Conservation (phyloP, 2,113 vertebrate species). For the Bos javanicus region DNA sequence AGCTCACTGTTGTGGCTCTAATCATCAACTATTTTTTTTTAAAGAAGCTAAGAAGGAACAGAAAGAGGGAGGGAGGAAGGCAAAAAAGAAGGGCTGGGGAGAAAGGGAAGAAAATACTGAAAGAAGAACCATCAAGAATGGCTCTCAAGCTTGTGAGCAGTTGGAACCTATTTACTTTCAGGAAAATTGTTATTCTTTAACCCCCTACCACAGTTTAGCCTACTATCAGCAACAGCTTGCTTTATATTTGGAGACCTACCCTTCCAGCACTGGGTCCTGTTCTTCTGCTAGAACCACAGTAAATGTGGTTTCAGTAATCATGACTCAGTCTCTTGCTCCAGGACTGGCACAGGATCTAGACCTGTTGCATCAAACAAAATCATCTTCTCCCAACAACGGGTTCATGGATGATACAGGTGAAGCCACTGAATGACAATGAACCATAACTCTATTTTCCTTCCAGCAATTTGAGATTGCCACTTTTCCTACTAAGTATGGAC, state of each 20-base stretch:
- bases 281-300: background rate
- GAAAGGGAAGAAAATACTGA: background rate
- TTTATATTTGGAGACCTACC: background rate
- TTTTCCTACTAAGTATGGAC: background rate
- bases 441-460: background rate
- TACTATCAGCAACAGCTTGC: background rate
- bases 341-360: background rate
- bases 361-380: background rate
- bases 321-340: background rate
- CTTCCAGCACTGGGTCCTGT: background rate
- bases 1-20: background rate
- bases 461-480: background rate
- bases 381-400: background rate
- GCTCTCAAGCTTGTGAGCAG: background rate
- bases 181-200: background rate
- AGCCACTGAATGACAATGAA: background rate
- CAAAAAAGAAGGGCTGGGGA: background rate
- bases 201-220: background rate
- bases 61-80: background rate
- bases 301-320: background rate
- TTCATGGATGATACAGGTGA: background rate
- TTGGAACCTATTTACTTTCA: background rate
- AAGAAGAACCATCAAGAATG: background rate
- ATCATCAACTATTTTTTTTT: background rate
- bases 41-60: background rate